Evolutionary conservation across 1,140 invertebrate species (phyloP).

Genomic region (Calliphora vicina): DNA sequence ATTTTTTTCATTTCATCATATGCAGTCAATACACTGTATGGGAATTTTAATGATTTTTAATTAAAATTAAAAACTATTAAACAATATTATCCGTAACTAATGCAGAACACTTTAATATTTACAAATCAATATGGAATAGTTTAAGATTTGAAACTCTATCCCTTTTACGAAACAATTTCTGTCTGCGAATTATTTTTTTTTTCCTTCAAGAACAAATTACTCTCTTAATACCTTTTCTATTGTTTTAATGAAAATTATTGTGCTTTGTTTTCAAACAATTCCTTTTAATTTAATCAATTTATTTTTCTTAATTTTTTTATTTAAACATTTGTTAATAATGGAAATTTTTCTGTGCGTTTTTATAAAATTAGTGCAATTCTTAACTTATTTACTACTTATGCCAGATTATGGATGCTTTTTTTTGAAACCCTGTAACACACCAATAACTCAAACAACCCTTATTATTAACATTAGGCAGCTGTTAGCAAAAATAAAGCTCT

Average conservation of each 20-base stretch:
- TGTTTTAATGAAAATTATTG: slow-evolving; percentile 1
- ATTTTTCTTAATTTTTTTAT: not conserved
- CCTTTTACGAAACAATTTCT: not conserved
- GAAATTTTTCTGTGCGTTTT: not conserved
- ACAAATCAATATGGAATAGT: not conserved
- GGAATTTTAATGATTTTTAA: slow-evolving; percentile 26
- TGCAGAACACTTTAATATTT: no score
- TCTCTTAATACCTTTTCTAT: not conserved
- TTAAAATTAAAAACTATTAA: not conserved
- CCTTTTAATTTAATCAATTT: not conserved
- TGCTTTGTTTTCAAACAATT: slow-evolving; percentile 30
- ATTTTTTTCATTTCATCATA: slow-evolving; percentile 5
- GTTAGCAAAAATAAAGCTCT: no score
- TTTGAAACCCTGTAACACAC: not conserved
- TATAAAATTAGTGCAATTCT: slow-evolving; percentile 22
- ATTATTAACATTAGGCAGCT: not conserved
- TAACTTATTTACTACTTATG: slow-evolving; percentile 31
- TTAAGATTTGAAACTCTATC: not conserved
- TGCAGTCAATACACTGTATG: not conserved
- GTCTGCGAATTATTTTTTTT: not conserved
- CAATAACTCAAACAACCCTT: not conserved
- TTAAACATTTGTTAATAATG: not conserved
- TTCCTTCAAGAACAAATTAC: not conserved
- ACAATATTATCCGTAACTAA: no score
- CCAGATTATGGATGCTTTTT: slow-evolving; percentile 30